Percentiles rank a stretch among this genome's conserved stretches.
phyloP scores from a whole-genome alignment of 2,888 invertebrate species.

The Entomobrya proxima region DNA sequence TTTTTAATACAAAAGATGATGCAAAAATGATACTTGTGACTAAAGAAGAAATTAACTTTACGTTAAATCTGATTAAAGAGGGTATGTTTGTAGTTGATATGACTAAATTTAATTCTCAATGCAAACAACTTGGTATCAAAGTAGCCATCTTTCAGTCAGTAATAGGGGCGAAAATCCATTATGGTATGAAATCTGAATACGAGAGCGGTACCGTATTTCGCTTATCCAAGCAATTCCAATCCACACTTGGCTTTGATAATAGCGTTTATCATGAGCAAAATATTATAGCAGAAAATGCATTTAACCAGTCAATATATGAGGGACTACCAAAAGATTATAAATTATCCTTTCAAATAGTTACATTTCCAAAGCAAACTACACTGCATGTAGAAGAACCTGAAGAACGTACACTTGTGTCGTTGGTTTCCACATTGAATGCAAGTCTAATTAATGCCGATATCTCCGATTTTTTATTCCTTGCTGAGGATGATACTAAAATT shows the following conservation, averaged over 20 bases:
- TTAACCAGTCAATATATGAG: neutral
- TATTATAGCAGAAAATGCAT: neutral
- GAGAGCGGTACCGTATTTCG: neutral
- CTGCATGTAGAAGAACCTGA: neutral
- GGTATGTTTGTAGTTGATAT: neutral
- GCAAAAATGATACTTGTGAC: neutral
- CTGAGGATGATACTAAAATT: neutral
- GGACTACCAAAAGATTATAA: neutral
- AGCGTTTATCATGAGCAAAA: neutral
- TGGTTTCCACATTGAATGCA: neutral
- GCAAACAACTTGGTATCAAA: neutral
- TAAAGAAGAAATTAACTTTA: neutral
- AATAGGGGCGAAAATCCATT: neutral
- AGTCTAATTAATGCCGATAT: neutral
- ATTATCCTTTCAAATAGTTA: neutral
- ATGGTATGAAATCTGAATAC: neutral
- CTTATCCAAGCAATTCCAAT: neutral
- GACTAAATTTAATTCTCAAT: neutral
- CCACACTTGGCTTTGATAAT: neutral
- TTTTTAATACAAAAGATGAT: neutral
- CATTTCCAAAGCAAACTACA: no score
- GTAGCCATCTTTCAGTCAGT: neutral
- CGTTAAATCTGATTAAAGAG: neutral
- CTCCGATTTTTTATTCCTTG: neutral
- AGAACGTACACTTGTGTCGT: neutral